Evolutionary conservation across 2,888 invertebrate species (phyloP).

Genomic region (Tachina grossa): DNA sequence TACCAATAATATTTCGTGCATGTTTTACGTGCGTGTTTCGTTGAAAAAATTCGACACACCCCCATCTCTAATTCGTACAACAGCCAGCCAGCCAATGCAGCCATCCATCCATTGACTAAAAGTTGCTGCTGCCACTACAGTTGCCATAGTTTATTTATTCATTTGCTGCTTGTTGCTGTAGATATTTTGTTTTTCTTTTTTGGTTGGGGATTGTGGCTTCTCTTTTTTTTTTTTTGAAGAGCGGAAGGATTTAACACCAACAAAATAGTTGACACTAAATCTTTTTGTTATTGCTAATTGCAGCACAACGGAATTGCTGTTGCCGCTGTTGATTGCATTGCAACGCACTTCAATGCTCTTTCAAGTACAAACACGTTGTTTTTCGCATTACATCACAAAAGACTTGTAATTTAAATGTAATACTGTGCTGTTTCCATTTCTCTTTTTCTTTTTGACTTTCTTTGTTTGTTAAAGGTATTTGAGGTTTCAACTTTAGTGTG

Average conservation of each 20-base stretch:
- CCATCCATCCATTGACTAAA: constrained; percentile 5
- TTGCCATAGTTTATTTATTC: constrained; percentile 39
- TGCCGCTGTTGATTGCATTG: not conserved
- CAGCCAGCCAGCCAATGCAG: not conserved
- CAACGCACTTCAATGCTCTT: constrained; percentile 22
- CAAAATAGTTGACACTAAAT: constrained; percentile 66
- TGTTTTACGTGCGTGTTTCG: too few species aligned
- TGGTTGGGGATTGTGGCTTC: constrained; percentile 52
- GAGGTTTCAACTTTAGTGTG: constrained; percentile 53
- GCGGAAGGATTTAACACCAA: constrained; percentile 54
- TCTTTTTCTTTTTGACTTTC: not conserved
- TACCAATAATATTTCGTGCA: too few species aligned
- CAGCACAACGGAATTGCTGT: constrained; percentile 40
- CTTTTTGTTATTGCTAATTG: constrained; percentile 68
- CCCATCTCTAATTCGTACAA: too few species aligned
- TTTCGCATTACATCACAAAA: constrained; percentile 48
- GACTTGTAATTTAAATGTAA: constrained; percentile 67
- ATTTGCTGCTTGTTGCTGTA: constrained; percentile 29
- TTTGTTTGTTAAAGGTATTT: constrained; percentile 46
- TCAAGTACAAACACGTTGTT: not conserved
- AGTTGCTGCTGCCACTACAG: constrained; percentile 32
- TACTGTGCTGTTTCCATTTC: constrained; percentile 24
- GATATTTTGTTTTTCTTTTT: constrained; percentile 42
- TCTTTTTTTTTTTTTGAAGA: constrained; percentile 1
- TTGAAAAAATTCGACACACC: too few species aligned